Evolutionary conservation across 1,140 invertebrate genomes (phyloP).

Genomic region (Steinernema feltiae): DNA sequence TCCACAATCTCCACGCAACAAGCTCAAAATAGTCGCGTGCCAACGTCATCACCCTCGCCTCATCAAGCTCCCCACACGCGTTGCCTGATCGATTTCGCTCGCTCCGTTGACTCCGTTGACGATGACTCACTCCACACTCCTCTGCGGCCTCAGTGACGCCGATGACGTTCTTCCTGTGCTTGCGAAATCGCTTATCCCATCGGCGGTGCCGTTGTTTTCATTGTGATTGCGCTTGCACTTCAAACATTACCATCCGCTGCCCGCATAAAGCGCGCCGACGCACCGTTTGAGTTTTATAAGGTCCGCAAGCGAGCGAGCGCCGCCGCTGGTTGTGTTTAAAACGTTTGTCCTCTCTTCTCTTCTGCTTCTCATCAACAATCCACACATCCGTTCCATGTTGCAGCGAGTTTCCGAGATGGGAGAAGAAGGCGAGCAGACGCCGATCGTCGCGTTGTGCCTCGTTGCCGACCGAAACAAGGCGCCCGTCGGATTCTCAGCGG

Average conservation of each 20-base stretch:
- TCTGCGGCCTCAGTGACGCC: no score
- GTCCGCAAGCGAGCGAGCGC: neutral
- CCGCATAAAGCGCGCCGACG: no score
- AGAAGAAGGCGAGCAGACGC: conserved; percentile 1
- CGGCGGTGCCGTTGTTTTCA: neutral
- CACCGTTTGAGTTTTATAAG: neutral
- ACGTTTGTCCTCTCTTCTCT: no score
- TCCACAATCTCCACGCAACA: no score
- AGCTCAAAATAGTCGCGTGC: no score
- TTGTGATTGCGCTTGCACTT: no score
- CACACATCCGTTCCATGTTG: conserved; percentile 10
- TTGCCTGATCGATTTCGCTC: neutral
- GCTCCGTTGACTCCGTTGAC: no score
- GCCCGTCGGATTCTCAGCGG: conserved; percentile 26
- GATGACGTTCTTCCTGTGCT: neutral
- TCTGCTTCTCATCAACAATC: neutral
- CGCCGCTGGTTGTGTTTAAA: neutral
- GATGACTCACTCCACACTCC: no score
- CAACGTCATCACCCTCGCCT: neutral
- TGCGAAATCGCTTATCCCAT: neutral
- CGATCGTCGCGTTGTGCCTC: conserved; percentile 27
- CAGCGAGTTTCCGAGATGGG: neutral
- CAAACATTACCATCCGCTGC: no score
- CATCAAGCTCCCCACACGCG: neutral
- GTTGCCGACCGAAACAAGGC: conserved; percentile 31